Evolutionary conservation across 2,113 vertebrate species (phyloP).

Genomic region (Phocoena phocoena): DNA sequence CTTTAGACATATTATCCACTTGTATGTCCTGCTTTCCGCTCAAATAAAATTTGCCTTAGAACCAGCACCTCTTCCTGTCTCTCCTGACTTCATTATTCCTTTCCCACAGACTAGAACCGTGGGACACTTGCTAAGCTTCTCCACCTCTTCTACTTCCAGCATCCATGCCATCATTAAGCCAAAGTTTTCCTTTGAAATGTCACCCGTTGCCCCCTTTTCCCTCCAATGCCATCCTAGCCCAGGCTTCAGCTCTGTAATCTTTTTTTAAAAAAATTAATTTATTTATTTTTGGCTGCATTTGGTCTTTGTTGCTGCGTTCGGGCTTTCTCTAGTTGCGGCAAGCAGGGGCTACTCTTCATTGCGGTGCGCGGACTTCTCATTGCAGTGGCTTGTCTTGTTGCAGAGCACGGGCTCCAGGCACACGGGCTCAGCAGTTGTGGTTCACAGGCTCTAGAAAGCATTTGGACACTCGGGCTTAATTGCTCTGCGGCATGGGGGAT

Average conservation of each 20-base stretch:
- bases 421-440: too few relatives aligned
- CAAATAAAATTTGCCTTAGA: slow-evolving; percentile 53
- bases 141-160: background rate
- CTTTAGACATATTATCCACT: slow-evolving; percentile 53
- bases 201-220: background rate
- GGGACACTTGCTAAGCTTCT: background rate
- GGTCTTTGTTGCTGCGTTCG: too few relatives aligned
- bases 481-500: too few relatives aligned
- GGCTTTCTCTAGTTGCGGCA: too few relatives aligned
- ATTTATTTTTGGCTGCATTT: too few relatives aligned
- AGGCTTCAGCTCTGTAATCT: background rate
- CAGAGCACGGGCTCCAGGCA: too few relatives aligned
- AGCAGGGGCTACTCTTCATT: too few relatives aligned
- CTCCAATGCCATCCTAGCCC: background rate
- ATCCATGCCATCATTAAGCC: background rate
- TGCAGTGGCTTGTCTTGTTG: too few relatives aligned
- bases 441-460: too few relatives aligned
- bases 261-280: background rate
- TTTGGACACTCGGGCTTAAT: too few relatives aligned
- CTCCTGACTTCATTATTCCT: background rate
- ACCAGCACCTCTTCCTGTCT: background rate
- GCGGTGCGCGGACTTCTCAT: too few relatives aligned
- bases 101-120: background rate
- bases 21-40: slow-evolving; percentile 4
- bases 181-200: background rate